A percentile compares a stretch with the other conserved stretches of the same genome.
Conservation (phyloP, 2,888 invertebrate genomes). For the Mesopsocus fuscifrons region DNA sequence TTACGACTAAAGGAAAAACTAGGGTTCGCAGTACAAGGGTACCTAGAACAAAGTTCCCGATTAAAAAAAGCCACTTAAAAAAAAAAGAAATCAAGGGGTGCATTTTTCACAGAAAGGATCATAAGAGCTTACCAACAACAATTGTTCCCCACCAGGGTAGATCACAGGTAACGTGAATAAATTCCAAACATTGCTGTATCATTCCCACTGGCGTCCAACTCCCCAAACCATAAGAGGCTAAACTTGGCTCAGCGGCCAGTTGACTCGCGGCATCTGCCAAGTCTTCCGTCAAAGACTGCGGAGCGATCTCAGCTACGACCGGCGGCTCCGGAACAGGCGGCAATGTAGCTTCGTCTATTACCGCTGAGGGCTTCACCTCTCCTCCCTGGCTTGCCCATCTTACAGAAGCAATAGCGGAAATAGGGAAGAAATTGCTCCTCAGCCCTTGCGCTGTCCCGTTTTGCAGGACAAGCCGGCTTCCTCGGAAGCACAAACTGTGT, state of each 20-base stretch:
- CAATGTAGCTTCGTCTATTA: neutral
- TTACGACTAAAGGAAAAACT: neutral
- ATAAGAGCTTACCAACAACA: constrained; percentile 37
- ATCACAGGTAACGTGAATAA: constrained; percentile 55
- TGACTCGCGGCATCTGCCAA: neutral
- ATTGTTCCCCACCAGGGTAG: constrained; percentile 92
- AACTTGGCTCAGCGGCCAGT: neutral
- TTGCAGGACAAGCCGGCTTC: no score
- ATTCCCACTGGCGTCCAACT: constrained; percentile 68
- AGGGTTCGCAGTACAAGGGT: neutral
- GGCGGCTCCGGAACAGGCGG: neutral
- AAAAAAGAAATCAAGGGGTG: no score
- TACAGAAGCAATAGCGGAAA: no score
- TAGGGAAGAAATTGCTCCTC: no score
- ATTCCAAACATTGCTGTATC: constrained; percentile 64
- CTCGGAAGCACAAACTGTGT: no score
- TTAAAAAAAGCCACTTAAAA: no score
- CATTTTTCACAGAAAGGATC: no score
- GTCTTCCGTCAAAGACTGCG: no score
- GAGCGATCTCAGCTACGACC: neutral
- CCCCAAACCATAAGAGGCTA: constrained; percentile 40
- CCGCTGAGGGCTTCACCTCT: neutral
- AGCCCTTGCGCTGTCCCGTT: no score
- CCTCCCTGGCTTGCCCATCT: neutral
- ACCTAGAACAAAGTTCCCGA: neutral